Base-by-base conservation (phyloP, 2,888 invertebrate species). In the Phyllotreta cruciferae region DNA sequence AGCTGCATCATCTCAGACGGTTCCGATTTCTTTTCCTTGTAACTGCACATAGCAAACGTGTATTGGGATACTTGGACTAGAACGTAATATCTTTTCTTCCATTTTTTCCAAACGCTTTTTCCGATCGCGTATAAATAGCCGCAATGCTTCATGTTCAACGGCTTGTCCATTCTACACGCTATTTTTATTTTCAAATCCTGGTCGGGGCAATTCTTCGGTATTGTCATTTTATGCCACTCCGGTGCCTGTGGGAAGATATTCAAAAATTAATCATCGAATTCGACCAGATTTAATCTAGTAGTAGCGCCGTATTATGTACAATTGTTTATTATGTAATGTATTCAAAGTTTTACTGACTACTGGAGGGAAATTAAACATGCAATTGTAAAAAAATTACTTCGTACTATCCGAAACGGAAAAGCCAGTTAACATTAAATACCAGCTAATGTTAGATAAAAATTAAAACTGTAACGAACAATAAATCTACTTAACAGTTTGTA, bases 1-100 rank as follows among this genome's bases (percentile, higher is more conserved):
- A 99, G 85, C 82, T 98, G 98, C 93, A 98, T 96, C 94, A 99
- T 98, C 84, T 99, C 99, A 34, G 97, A 95, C 9, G 99, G 99
- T 82, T 99, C 98, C 24, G 96, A 93, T 83, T 98, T 98, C 86
- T 98, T 98, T 83, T 99, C 98, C 82, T 98, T 94, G 82, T 98
- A 99, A 75, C 96, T 98, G 84, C 99, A 99, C 90, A 99, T 94
- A 47, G 99, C 98, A 85, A 99, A 99, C 41, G 98, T 98, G 83
- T 99, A 99, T 84, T 99, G 99, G 66, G 98, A 98, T 47, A 98
- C 98, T 87, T 99, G 98, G 52, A 99, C 98, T 70, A 99, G 85
- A 70, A 98, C 97, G 87, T 94, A 98, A 83, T 98, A 99, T 62
- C 99, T 87, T 77, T 95, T 93, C 84, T 99, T 99, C 98, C 98